Evolutionary conservation across 1,140 invertebrate species (phyloP), one percentile per base, ranked within the genome.

Genomic region (Drosophila hydei): DNA sequence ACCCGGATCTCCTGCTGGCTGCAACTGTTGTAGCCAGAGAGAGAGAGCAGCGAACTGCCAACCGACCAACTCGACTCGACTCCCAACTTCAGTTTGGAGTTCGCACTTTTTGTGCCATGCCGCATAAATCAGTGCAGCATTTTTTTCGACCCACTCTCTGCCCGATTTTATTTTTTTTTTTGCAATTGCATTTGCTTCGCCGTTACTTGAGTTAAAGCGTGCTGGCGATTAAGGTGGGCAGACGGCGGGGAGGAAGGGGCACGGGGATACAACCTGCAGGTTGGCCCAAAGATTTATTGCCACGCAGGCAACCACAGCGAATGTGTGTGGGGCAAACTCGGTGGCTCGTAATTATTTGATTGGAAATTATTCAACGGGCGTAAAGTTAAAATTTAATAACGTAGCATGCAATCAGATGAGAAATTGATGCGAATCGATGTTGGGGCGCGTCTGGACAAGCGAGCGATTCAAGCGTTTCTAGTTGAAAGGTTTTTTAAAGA

Each of bases 331-430:
- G 42, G 60, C 45, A 54, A 54, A 71, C 21, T 68, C 69, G 70
- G 36, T 69, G 58, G 63, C 40, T 74, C 47, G 74, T 74, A 77
- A 77, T 77, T 77, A 77, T 77, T 77, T 77, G 74, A 73, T 73
- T 77, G 71, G 64, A 74, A 77, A 77, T 77, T 77, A 77, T 74
- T 77, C 64, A 77, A 77, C 52, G 58, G 59, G 73, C 70, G 73
- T 72, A 70, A 77, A 64, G 63, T 71, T 61, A 71, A 74, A 77
- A 77, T 77, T 77, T 70, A 75, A 75, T 74, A 77, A 75, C 27
- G 42, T 30, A 50, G 59, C 72, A 56, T 50, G 69, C 69, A 68
- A 72, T 72, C 65, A 72, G 70, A 42, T 54, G 52, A 43, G 58
- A 68, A 54, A 61, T 75, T 64, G 52, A 64, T 75, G 56, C 36